Conservation (phyloP, 2,113 vertebrate species). For the Ibidorhyncha struthersii region DNA sequence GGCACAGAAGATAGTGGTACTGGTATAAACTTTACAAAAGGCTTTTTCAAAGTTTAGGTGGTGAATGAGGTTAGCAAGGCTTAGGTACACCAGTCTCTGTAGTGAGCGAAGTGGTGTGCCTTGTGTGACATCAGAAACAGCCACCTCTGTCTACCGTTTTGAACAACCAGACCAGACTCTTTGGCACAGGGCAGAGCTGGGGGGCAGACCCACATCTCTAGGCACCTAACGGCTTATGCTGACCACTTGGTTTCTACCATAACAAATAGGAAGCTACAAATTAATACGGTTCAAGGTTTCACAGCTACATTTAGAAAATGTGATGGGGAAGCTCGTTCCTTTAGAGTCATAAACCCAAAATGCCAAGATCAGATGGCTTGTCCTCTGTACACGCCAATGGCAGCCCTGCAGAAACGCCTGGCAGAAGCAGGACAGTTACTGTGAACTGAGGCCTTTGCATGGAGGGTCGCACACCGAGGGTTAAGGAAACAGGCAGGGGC, state of each 20-base stretch:
- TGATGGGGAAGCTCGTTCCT: neutral
- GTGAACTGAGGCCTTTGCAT: rapidly evolving
- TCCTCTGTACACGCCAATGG: rapidly evolving
- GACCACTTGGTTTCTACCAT: neutral
- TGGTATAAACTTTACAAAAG: neutral
- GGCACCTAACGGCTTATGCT: neutral
- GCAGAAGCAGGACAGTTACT: neutral
- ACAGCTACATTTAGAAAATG: neutral
- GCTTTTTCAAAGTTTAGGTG: neutral
- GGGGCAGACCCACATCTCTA: neutral
- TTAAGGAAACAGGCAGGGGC: neutral
- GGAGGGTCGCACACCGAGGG: rapidly evolving
- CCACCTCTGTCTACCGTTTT: neutral
- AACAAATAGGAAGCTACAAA: neutral
- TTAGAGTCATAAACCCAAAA: neutral
- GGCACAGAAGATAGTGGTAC: neutral
- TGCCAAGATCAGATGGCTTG: neutral
- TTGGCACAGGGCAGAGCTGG: neutral
- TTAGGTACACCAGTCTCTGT: neutral
- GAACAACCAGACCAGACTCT: neutral
- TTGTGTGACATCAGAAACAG: neutral
- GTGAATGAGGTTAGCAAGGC: neutral
- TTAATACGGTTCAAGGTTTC: neutral
- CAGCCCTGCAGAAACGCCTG: neutral
- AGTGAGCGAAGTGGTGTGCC: rapidly evolving